Conservation (phyloP, 2,888 invertebrate genomes). For the Arrhopalites spinosus region DNA sequence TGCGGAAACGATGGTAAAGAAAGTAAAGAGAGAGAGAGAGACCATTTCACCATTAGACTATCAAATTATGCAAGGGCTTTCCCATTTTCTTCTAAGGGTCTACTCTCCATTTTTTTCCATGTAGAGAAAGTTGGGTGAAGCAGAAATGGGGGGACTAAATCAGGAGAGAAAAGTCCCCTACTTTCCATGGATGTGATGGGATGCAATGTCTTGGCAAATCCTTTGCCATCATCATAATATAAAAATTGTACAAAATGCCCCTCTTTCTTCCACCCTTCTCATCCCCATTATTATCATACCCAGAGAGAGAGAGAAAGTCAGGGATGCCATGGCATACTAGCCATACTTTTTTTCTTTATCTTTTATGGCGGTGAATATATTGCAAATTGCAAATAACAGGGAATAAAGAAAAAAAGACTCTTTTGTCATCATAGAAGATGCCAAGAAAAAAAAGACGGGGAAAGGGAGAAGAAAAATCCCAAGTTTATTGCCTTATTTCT, state of each 20-base stretch:
- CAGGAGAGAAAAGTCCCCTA: too few species aligned
- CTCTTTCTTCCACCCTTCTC: neutral
- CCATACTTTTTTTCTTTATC: neutral
- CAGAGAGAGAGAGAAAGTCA: too few species aligned
- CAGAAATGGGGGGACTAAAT: too few species aligned
- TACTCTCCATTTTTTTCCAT: neutral
- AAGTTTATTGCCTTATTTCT: neutral
- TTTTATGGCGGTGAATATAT: slow-evolving; percentile 7
- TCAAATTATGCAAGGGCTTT: neutral
- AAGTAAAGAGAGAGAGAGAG: too few species aligned
- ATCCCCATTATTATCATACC: neutral
- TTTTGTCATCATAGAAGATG: neutral
- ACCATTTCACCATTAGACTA: neutral
- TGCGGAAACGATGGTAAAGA: neutral
- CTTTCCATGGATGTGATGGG: neutral
- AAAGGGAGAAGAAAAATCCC: neutral
- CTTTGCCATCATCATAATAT: neutral
- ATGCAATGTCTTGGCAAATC: neutral
- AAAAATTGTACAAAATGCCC: neutral
- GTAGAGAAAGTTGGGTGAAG: too few species aligned
- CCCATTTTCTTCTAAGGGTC: neutral
- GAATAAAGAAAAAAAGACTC: neutral
- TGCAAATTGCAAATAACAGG: slow-evolving; percentile 2
- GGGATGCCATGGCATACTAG: neutral
- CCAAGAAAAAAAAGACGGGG: neutral